These are phyloP conservation scores for Eupithecia pulchellata DNA, from an alignment of 2,888 invertebrate genomes.

Conservation along the genomic window DNA sequence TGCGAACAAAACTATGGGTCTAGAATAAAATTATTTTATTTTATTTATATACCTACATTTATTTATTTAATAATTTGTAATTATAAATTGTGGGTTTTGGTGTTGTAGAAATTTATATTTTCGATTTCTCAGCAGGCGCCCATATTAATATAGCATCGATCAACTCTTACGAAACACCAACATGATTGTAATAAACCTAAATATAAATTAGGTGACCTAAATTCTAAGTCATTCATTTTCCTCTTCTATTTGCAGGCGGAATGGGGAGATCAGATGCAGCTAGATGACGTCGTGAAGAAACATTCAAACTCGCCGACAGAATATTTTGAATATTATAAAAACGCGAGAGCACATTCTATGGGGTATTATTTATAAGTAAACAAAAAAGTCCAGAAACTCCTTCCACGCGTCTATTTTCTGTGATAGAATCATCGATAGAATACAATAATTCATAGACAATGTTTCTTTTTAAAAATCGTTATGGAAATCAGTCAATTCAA, in stretches of 20 bases:
- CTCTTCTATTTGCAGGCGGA: conserved; percentile 64
- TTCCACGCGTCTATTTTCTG: not conserved
- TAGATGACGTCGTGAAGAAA: conserved; percentile 75
- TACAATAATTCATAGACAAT: not conserved
- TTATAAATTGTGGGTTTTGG: too few relatives aligned
- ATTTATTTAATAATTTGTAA: too few relatives aligned
- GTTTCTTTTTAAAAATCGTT: not conserved
- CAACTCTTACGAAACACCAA: not conserved
- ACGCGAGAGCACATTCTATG: conserved; percentile 75
- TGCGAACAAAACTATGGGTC: too few relatives aligned
- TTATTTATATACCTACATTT: too few relatives aligned
- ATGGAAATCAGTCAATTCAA: not conserved
- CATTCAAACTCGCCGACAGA: conserved; percentile 68
- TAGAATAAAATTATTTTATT: too few relatives aligned
- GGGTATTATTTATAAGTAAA: conserved; percentile 69
- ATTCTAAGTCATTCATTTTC: not conserved
- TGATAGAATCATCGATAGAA: not conserved
- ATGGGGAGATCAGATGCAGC: conserved; percentile 80
- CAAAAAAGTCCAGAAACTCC: not conserved
- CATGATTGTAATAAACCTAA: not conserved
- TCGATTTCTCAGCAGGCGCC: too few relatives aligned
- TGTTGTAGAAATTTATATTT: too few relatives aligned
- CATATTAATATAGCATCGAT: too few relatives aligned
- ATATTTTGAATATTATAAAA: conserved; percentile 77
- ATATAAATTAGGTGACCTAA: not conserved